Evolutionary conservation across 2,888 invertebrate species (phyloP).

Genomic region (Herminia tarsipennalis): DNA sequence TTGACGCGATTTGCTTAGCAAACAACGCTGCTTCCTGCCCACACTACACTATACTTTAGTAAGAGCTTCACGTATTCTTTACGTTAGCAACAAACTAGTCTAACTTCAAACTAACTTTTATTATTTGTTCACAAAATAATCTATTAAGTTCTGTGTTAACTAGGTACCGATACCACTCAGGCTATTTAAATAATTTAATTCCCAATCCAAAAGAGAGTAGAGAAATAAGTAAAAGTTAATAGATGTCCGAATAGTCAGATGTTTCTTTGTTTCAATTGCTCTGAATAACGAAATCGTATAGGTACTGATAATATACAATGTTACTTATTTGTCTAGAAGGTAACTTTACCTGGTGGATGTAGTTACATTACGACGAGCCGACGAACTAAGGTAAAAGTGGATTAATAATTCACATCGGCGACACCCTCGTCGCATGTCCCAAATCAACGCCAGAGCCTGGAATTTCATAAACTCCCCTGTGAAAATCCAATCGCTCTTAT

Average conservation of each 20-base stretch:
- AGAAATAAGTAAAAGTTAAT: too few relatives aligned
- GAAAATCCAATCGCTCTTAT: slow-evolving; percentile 6
- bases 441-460: slow-evolving; percentile 17
- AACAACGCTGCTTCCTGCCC: slow-evolving; percentile 63
- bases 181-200: neutral
- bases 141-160: slow-evolving; percentile 8
- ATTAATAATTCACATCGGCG: slow-evolving; percentile 74
- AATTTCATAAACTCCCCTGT: slow-evolving; percentile 10
- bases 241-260: neutral
- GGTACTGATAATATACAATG: neutral
- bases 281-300: neutral
- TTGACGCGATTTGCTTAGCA: slow-evolving; percentile 71
- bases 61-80: slow-evolving; percentile 39
- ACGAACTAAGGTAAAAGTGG: slow-evolving; percentile 59
- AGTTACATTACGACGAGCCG: slow-evolving; percentile 60
- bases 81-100: slow-evolving; percentile 26
- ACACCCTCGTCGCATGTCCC: slow-evolving; percentile 57
- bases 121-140: slow-evolving; percentile 15
- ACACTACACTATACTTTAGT: slow-evolving; percentile 36
- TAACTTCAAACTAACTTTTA: slow-evolving; percentile 13
- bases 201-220: too few relatives aligned
- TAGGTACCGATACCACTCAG: neutral
- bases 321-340: slow-evolving; percentile 14
- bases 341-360: slow-evolving; percentile 26
- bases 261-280: neutral